Base-by-base conservation (phyloP, 2,113 vertebrate genomes). In the Astur gentilis region DNA sequence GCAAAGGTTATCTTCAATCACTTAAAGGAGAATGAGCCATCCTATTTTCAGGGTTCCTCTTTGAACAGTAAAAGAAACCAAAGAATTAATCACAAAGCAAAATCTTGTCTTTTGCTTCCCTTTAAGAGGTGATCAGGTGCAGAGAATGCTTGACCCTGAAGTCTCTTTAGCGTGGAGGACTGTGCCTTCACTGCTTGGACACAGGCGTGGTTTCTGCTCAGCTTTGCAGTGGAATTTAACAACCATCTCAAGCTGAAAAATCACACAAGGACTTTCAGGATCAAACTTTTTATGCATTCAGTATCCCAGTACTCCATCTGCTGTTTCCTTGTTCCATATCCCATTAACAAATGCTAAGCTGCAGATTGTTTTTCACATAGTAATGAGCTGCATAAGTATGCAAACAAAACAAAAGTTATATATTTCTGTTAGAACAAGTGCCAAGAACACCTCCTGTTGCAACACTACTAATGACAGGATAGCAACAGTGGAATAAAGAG, bases 311-410 rank as follows among this genome's bases (percentile, higher is more conserved):
- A 94, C 58, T 96, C 97, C 96, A 96, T 97, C 94, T 97, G 96
- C 87, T 91, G 75, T 93, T 97, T 93, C 96, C 94, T 88, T 86
- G n/a, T 96, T 96, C 84, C 55, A 21, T 81, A 83, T 67, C 78
- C 93, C 82, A 91, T 97, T 95, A 95, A 93, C 81, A 94, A 97
- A 94, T 91, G 64, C 91, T 95, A 96, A 94, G 64, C 89, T 96
- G 91, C 91, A 97, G 93, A 97, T 93, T 96, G 96, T 96, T 97
- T 97, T 96, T 86, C 91, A 93, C 93, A 91, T 95, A 95, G 67
- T 90, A 94, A 97, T 95, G 94, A 97, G 93, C 67, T 81, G 47
- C 66, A 71, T 93, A 97, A 97, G 47, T 93, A 95, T 91, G 84
- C 95, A 97, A 97, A 95, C 91, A 93, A 95, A 97, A 94, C 62